Evolutionary conservation across 64 coral and sea anemone genomes (phyloP).

Genomic region (Montipora capricornis): DNA sequence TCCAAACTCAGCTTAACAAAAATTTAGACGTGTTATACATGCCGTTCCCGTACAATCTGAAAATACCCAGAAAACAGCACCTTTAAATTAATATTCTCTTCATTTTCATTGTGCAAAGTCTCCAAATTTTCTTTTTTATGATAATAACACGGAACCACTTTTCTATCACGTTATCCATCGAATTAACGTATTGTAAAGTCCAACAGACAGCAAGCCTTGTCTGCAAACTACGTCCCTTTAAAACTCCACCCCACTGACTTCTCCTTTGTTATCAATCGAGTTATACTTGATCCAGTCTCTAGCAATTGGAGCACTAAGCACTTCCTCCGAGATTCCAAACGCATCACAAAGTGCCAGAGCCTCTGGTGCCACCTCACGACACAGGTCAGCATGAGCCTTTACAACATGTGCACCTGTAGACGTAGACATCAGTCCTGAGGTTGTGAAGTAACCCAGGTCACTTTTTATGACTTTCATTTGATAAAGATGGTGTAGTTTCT

Average conservation of each 20-base stretch:
- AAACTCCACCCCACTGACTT: slow-evolving; percentile 25
- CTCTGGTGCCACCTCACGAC: slow-evolving; percentile 84
- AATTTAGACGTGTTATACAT: too few relatives aligned
- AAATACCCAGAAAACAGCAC: too few relatives aligned
- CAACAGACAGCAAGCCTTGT: too few relatives aligned
- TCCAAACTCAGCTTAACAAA: too few relatives aligned
- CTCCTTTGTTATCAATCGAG: slow-evolving; percentile 85
- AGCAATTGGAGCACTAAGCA: slow-evolving; percentile 88
- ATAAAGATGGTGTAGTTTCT: slow-evolving; percentile 85
- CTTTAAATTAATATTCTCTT: too few relatives aligned
- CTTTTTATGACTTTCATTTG: slow-evolving; percentile 73
- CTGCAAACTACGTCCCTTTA: background rate
- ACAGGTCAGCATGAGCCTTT: slow-evolving; percentile 77
- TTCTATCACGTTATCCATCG: too few relatives aligned
- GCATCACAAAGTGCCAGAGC: slow-evolving; percentile 90
- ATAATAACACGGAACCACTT: too few relatives aligned
- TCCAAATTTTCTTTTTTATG: too few relatives aligned
- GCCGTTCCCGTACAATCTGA: too few relatives aligned
- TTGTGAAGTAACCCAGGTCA: slow-evolving; percentile 85
- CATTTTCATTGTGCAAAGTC: too few relatives aligned
- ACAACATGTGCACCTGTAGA: slow-evolving; percentile 78
- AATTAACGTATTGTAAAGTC: too few relatives aligned
- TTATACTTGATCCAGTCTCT: slow-evolving; percentile 92
- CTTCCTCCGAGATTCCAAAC: slow-evolving; percentile 75
- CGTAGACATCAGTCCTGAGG: slow-evolving; percentile 84